Evolutionary conservation across 2,888 invertebrate genomes (phyloP), one percentile per base, ranked within the genome.

Genomic region (Reticulitermes lucifugus): DNA sequence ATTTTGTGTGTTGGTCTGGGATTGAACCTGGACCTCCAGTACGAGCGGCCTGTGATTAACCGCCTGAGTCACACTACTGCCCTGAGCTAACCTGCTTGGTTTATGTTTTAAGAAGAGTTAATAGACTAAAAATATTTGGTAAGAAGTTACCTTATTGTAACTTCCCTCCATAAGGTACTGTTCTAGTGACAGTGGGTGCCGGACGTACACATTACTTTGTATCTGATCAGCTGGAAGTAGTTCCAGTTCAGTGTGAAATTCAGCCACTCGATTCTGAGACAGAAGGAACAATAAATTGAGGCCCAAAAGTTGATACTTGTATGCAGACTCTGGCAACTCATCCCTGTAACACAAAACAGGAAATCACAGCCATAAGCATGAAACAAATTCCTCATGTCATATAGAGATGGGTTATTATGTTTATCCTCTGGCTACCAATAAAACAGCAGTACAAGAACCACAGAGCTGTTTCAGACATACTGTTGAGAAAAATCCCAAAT

Each of bases 151-250:
- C 92, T 99, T 99, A 90, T 99, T 99, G 90, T 99, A 99, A 88
- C 98, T 98, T 80, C 99, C 99, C 91, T 99, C 99, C 99, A 99
- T 99, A 84, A 99, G 93, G 91, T 98, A 99, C 90, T 99, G 99
- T 89, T 99, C 99, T 89, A 99, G 93, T 14, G 98, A 97, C 21
- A 99, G 93, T 0, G 99, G 98, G 89, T 99, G 98, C 87, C 96
- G 94, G 85, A 99, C 98, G 90, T 98, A 99, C 29, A 97, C 95
- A 90, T 99, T 98, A 83, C 95, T 95, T 90, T 98, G 96, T 88
- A 99, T 96, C 84, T 97, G 96, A 90, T 98, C 96, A 7, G 97
- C 96, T 0, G 98, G 96, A 59, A 99, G 92, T 46, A 98, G 93
- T 90, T 99, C 99, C 88, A 99, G 91, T 91, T 99, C 99, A 0